These are phyloP conservation scores for Alcis repandata DNA, from an alignment of 2,888 invertebrate species.

Conservation along the genomic window DNA sequence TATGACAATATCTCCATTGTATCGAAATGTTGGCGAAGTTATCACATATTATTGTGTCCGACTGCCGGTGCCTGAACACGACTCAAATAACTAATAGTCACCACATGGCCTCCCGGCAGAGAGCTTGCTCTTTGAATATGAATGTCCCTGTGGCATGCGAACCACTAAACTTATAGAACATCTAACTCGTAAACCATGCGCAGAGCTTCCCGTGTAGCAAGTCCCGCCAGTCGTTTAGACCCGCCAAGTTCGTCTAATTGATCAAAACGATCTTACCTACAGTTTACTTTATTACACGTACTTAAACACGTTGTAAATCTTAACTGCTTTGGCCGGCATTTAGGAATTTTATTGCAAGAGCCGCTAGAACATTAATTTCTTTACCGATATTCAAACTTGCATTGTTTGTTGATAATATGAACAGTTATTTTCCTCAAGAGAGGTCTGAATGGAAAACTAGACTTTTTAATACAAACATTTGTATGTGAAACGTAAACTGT, in stretches of 20 bases:
- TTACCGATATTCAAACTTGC: conserved; percentile 3
- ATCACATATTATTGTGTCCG: conserved; percentile 60
- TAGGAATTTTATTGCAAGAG: conserved; percentile 1
- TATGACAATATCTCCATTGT: conserved; percentile 62
- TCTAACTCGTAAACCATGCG: conserved; percentile 22
- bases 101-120: conserved; percentile 37
- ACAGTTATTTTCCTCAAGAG: conserved; percentile 5
- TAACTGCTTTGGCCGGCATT: conserved; percentile 14
- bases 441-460: conserved; percentile 1
- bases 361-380: conserved; percentile 3
- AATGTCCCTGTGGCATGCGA: conserved; percentile 48
- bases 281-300: background rate
- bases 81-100: conserved; percentile 57
- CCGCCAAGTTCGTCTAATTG: background rate
- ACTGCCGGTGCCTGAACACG: conserved; percentile 47
- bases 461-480: conserved; percentile 28
- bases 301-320: conserved; percentile 7
- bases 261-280: background rate
- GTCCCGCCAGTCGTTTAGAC: background rate
- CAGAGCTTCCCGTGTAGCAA: conserved; percentile 13
- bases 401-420: background rate
- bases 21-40: conserved; percentile 53
- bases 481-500: conserved; percentile 28
- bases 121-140: conserved; percentile 50
- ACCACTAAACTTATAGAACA: conserved; percentile 32